Evolutionary conservation across 2,113 vertebrate genomes (phyloP), one percentile per base, ranked within the genome.

Genomic region (Todiramphus chloris): DNA sequence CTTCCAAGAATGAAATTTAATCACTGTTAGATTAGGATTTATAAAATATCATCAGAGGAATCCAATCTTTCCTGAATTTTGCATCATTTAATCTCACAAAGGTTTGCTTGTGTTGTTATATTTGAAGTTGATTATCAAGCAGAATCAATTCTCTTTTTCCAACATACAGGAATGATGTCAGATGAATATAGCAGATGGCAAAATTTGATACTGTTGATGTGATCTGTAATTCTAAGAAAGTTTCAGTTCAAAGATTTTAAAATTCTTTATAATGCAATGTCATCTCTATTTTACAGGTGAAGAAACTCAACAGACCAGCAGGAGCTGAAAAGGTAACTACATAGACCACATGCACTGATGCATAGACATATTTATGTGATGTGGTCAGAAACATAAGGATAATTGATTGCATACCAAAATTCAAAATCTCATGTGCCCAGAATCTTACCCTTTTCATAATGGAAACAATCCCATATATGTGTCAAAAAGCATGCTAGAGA

Each of bases 401-500:
- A 90, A 64, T 3, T 13, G 33, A 43, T 83, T 66, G 24, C 35
- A 76, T 66, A 78, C 39, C 19, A 31, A 67, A 15, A 80, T 62
- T 87, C 73, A 94, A 83, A 72, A 84, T 46, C 58, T 89, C 25
- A 3, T 35, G 53, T 60, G 12, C 39, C 77, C 51, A 93, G 60
- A 64, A 86, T 72, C 43, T 43, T 81, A 70, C 73, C 77, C 88
- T 66, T 66, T 89, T 53, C 53, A 72, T 58, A 82, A 94, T 44
- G 69, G 77, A 93, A 86, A 78, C 50, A 81, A 66, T 87, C 58
- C 77, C 81, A 68, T 80, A 78, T 90, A 85, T 80, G 41, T 93
- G 80, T 89, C 95, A 94, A 82, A 72, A 92, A 92, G 5, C 2
- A 0, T 55, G 58, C 41, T 87, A 72, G 62, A 78, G 76, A 92